phyloP scores from a whole-genome alignment of 1,140 invertebrate genomes.

The Camponotus pennsylvanicus region DNA sequence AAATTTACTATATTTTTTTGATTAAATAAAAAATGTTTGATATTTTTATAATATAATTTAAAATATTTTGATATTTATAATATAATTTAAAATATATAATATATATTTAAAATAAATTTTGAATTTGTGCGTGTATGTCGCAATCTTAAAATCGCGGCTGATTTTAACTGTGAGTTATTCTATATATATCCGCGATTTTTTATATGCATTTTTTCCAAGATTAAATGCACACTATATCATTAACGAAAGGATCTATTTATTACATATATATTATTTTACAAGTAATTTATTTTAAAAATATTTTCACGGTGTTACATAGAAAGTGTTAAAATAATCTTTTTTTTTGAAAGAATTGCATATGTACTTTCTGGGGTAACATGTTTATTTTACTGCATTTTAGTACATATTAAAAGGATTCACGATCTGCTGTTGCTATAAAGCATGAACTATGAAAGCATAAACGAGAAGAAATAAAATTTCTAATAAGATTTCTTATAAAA shows the following conservation, averaged over 20 bases:
- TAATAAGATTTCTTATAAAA: not conserved
- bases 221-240: not conserved
- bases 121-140: not conserved
- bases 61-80: not conserved
- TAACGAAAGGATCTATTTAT: slow-evolving; percentile 10
- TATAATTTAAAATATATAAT: not conserved
- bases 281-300: slow-evolving; percentile 8
- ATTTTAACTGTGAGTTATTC: not conserved
- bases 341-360: not conserved
- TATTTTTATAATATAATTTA: not conserved
- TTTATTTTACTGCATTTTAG: not conserved
- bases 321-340: not conserved
- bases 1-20: not conserved
- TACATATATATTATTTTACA: slow-evolving; percentile 15
- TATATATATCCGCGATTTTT: slow-evolving; percentile 38
- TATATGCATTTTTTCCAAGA: not conserved
- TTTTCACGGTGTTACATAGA: not conserved
- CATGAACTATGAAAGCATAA: no score
- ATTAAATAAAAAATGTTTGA: slow-evolving; percentile 12
- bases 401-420: not conserved
- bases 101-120: not conserved
- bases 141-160: not conserved
- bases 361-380: not conserved
- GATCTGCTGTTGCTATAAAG: no score
- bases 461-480: no score